A percentile compares a stretch with the other conserved stretches of the same genome.
Conservation (phyloP, 2,888 invertebrate genomes). For the Ichneumoninae sp. region DNA sequence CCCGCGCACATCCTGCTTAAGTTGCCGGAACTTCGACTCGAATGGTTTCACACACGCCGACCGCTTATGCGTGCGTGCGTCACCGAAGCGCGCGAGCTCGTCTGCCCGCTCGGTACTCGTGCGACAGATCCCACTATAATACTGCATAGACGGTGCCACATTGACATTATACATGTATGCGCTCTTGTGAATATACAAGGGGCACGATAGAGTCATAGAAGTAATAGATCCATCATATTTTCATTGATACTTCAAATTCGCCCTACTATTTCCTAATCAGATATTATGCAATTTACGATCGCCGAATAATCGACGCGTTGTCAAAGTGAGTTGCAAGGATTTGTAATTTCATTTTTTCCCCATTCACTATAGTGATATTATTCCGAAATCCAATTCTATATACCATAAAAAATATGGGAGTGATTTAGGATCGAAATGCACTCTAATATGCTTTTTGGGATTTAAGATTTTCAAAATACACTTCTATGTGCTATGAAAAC, state of each 20-base stretch:
- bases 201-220: conserved; percentile 64
- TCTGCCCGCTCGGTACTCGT: conserved; percentile 49
- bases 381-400: too few relatives aligned
- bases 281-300: background rate
- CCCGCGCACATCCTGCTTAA: conserved; percentile 77
- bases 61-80: conserved; percentile 63
- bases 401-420: too few relatives aligned
- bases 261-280: conserved; percentile 16
- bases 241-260: conserved; percentile 43
- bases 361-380: too few relatives aligned
- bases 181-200: conserved; percentile 34
- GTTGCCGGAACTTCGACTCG: conserved; percentile 75
- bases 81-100: conserved; percentile 61
- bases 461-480: too few relatives aligned
- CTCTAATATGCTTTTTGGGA: too few relatives aligned
- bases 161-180: background rate
- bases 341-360: background rate
- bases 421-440: too few relatives aligned
- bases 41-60: conserved; percentile 74
- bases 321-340: background rate
- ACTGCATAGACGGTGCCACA: conserved; percentile 3
- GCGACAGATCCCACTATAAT: conserved; percentile 59
- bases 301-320: background rate
- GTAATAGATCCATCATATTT: conserved; percentile 57
- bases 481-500: too few relatives aligned